phyloP scores from a whole-genome alignment of 2,797 vertebrate species.

The Anisognathus igniventris region DNA sequence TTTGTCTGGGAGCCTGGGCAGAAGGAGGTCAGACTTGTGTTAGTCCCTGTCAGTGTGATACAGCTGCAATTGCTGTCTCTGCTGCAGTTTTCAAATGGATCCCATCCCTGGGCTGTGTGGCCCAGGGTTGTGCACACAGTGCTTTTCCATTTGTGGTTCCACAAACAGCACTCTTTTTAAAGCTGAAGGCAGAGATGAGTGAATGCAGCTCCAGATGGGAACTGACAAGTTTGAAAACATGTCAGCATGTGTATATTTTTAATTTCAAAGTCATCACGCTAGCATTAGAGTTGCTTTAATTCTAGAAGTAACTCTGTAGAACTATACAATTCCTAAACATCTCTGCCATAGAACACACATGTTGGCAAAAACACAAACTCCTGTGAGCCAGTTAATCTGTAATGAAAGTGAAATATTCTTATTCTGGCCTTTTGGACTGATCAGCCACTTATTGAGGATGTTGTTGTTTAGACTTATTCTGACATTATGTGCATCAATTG shows the following conservation, averaged over 20 bases:
- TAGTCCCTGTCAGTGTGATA: neutral
- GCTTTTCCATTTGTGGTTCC: neutral
- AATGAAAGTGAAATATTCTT: neutral
- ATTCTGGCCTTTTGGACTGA: neutral
- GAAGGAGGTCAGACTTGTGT: neutral
- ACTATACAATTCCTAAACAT: neutral
- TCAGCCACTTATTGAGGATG: neutral
- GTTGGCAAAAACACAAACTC: neutral
- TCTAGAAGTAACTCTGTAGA: neutral
- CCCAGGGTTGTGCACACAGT: neutral
- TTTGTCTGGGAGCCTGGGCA: neutral
- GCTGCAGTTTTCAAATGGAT: neutral
- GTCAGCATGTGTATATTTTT: constrained; percentile 59
- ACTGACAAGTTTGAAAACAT: constrained; percentile 63
- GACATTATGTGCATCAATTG: accelerated
- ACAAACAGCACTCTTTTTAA: neutral
- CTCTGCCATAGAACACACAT: neutral
- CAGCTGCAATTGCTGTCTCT: neutral
- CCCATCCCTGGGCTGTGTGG: neutral
- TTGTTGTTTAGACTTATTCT: neutral
- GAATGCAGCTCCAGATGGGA: constrained; percentile 47
- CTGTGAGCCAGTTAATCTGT: neutral
- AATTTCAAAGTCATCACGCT: constrained; percentile 50
- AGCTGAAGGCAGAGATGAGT: constrained; percentile 21
- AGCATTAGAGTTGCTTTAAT: neutral